These are phyloP conservation scores for Chaetoderma sp. DNA, from an alignment of 2,888 invertebrate species.

Conservation along the genomic window DNA sequence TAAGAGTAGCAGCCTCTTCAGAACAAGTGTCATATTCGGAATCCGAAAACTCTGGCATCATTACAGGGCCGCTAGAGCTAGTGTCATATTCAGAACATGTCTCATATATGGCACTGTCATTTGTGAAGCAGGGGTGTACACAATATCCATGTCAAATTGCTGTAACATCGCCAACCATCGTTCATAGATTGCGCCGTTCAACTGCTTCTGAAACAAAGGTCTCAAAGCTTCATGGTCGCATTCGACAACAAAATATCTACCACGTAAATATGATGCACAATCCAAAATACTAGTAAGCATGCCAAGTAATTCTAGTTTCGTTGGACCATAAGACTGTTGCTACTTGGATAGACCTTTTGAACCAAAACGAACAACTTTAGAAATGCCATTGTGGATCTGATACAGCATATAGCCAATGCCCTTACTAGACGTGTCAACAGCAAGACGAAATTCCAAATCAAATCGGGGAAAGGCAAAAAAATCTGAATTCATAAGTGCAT, in stretches of 20 bases:
- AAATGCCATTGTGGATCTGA: too few species aligned
- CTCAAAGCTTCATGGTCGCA: constrained; percentile 2
- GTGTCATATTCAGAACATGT: too few species aligned
- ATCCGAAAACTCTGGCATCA: too few species aligned
- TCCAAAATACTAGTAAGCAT: background rate
- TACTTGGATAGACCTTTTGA: background rate
- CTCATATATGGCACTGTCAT: background rate
- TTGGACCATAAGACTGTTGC: constrained; percentile 2
- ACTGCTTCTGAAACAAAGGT: constrained; percentile 1
- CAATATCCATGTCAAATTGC: background rate
- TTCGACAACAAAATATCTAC: background rate
- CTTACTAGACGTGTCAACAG: constrained; percentile 15
- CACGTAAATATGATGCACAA: background rate
- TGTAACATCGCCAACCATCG: constrained; percentile 3
- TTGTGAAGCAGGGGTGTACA: background rate
- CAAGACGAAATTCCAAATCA: constrained; percentile 10
- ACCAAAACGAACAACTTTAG: background rate
- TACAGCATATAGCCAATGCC: constrained; percentile 11
- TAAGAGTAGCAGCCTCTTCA: background rate
- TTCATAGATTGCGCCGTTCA: background rate
- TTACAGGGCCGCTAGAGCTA: too few species aligned
- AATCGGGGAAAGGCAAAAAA: constrained; percentile 16
- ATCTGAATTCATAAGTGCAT: background rate
- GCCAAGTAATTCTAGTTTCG: background rate
- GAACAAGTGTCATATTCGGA: background rate